Evolutionary conservation across 2,113 vertebrate genomes (phyloP), one percentile per base, ranked within the genome.

Genomic region (Prunella himalayana): DNA sequence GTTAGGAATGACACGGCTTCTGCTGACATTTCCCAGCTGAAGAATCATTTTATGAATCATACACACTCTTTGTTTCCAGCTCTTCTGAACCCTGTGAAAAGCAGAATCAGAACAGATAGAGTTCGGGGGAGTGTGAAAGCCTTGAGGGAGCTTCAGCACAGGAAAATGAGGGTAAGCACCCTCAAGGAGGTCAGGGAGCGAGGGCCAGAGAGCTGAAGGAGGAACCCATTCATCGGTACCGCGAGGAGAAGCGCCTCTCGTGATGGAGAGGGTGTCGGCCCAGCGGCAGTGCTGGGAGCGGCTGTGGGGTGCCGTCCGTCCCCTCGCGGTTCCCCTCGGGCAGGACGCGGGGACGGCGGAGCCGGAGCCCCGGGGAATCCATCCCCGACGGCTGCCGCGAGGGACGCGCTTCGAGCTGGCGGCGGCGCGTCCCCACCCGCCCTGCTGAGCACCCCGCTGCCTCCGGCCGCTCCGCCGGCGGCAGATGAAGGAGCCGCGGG

Each of bases 231-330:
- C 35, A 21, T 51, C 8, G 3, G 18, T 2, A 7, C n/a, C 3
- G 4, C 12, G 37, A 65, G 33, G 23, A 54, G 71, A 61, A 68
- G 27, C 5, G 6, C 24, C 61, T 47, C 27, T 24, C 57, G 4
- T 0, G 30, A 7, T 2, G 35, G 56, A 35, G 57, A 15, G 21
- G 21, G 14, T 3, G 31, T 3, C 17, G 11, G 13, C 19, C 24
- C 54, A 5, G 9, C 44, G 13, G 79, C 1, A 6, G 59, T 0
- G 54, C 60, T 2, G 82, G 13, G 31, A 23, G 50, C 5, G 14
- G 18, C 82, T 15, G 13, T 1, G 49, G n/a, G 45, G 0, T 0
- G 1, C 6, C 21, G 1, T 3, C 6, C 14, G 1, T 3, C 23
- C 13, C 31, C 60, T 30, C 45, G 13, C 18, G 5, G n/a, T 0